Base-by-base conservation (phyloP, 2,888 invertebrate species). In the Lepidocyrtinus sp. region DNA sequence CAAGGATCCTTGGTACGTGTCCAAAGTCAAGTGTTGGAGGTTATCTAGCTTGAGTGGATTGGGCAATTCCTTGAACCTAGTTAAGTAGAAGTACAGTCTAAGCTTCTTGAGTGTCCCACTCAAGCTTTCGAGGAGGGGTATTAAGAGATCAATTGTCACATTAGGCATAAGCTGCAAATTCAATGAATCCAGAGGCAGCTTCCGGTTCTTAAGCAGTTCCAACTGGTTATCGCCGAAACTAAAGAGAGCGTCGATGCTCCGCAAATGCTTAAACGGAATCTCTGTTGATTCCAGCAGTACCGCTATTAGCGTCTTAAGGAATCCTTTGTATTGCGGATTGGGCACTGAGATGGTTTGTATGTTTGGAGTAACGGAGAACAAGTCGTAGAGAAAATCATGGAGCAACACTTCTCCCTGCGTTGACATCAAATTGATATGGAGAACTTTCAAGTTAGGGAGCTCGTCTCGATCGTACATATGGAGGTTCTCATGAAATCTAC, bases 41-140 rank as follows among this genome's bases (percentile, higher is more conserved):
- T 80, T 82, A 27, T 77, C 82, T 59, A 83, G 69, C 22, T 69
- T 70, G 62, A 83, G 71, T 19, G 69, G 77, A 9, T 55, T 75
- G 15, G 83, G 83, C 26, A 83, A 64, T 70, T 82, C 79, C 22
- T 83, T 83, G 59, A 81, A 83, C 59, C 74, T 79, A 25, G 83
- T 82, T 55, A 83, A 77, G 69, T 83, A 82, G 76, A 83, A 83
- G 68, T 83, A 82, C 64, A 83, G 80, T 76, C 83, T 80, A 65
- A 82, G 70, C 71, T 70, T 82, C 46, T 79, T 83, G 68, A 83
- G 65, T 3, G 81, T 74, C 21, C 78, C 74, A 62, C 68, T 74
- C 79, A 83, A 62, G 75, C 82, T 82, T 36, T 82, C 80, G 19
- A 83, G 62, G 27, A 83, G 76, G 15, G 82, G 76, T 36, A 82